Evolutionary conservation across 2,888 invertebrate species (phyloP).

Genomic region (Mamestra brassicae): DNA sequence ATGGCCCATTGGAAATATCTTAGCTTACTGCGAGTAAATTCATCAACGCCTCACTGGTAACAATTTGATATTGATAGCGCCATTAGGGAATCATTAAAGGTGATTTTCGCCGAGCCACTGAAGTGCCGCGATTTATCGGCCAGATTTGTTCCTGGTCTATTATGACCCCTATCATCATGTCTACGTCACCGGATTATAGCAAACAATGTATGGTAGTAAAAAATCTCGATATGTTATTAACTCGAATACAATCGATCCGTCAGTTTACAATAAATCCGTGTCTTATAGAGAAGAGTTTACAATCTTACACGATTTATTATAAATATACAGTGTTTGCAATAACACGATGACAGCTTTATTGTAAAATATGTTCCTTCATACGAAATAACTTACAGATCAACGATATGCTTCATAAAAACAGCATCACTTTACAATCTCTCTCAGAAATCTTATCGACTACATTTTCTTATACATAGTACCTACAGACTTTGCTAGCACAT

Average conservation of each 20-base stretch:
- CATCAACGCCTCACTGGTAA: background rate
- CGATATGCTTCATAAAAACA: slow-evolving; percentile 35
- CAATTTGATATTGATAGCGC: background rate
- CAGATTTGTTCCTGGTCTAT: no score
- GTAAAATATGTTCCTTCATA: slow-evolving; percentile 1
- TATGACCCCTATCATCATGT: background rate
- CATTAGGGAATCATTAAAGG: background rate
- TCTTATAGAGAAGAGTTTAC: no score
- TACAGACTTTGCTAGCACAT: background rate
- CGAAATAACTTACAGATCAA: slow-evolving; percentile 29
- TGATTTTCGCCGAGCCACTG: background rate
- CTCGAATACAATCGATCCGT: no score
- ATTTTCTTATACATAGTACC: slow-evolving; percentile 9
- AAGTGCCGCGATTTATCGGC: no score
- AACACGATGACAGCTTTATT: background rate
- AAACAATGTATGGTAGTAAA: no score
- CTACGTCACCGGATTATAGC: background rate
- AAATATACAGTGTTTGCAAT: no score
- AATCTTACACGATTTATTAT: no score
- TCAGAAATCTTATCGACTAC: slow-evolving; percentile 35
- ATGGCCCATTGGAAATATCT: background rate
- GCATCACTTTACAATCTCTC: slow-evolving; percentile 23
- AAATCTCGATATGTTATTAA: no score
- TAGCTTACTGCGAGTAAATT: background rate
- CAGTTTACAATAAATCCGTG: no score